phyloP scores from a whole-genome alignment of 2,888 invertebrate genomes.

The Erynnis tages region DNA sequence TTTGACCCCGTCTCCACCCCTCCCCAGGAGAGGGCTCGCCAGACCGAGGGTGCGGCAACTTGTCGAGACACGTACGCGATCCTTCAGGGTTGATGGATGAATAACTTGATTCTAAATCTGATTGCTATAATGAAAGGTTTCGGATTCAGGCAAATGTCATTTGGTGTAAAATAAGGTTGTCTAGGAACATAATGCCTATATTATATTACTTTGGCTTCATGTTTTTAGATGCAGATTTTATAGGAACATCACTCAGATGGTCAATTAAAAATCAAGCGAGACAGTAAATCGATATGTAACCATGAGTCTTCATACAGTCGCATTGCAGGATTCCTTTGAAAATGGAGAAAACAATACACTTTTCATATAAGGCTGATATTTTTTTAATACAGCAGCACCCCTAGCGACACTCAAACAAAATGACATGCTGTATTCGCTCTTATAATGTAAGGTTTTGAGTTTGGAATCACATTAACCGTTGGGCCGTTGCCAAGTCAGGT shows the following conservation, averaged over 20 bases:
- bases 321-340: no score
- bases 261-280: no score
- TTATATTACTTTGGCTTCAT: no score
- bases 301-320: no score
- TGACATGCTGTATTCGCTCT: slow-evolving; percentile 20
- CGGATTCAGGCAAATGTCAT: background rate
- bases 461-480: slow-evolving; percentile 14
- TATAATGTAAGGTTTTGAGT: slow-evolving; percentile 18
- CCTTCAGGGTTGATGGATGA: slow-evolving; percentile 16
- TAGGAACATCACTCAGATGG: no score
- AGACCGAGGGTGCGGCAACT: slow-evolving; percentile 35
- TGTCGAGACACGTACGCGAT: slow-evolving; percentile 25
- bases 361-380: no score
- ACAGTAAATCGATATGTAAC: no score
- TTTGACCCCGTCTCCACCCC: slow-evolving; percentile 52
- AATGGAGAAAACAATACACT: no score
- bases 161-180: no score
- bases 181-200: no score
- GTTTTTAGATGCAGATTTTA: no score
- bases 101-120: slow-evolving; percentile 6
- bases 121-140: background rate
- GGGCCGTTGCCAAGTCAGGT: slow-evolving; percentile 18
- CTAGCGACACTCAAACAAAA: slow-evolving; percentile 11
- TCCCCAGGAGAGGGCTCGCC: slow-evolving; percentile 37
- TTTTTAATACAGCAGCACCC: slow-evolving; percentile 2